phyloP scores from a whole-genome alignment of 2,888 invertebrate species.

The Pseudanteris insignis region DNA sequence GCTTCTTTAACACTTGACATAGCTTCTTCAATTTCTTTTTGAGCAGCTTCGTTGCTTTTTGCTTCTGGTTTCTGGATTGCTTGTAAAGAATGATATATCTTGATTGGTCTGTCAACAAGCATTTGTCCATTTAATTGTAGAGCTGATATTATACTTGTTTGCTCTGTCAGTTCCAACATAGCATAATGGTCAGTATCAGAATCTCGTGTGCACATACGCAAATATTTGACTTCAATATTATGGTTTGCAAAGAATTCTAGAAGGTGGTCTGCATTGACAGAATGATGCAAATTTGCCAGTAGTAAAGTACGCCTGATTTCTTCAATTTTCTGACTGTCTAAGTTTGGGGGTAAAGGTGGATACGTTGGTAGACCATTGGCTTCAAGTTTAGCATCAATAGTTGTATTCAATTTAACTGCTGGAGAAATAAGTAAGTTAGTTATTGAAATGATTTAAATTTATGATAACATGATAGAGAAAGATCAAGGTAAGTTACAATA shows the following conservation, averaged over 20 bases:
- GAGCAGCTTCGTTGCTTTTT: conserved; percentile 94
- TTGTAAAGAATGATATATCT: conserved; percentile 90
- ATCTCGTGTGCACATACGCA: conserved; percentile 88
- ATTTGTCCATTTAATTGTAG: conserved; percentile 84
- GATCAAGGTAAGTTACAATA: neutral
- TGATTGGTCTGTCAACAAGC: conserved; percentile 76
- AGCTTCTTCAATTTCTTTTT: conserved; percentile 95
- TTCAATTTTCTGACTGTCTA: conserved; percentile 90
- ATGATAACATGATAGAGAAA: too few species aligned
- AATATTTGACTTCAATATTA: conserved; percentile 91
- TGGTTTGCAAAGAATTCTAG: conserved; percentile 86
- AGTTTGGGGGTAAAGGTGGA: conserved; percentile 87
- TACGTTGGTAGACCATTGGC: conserved; percentile 86
- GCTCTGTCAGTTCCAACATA: conserved; percentile 93
- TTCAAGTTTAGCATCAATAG: conserved; percentile 88
- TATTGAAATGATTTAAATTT: conserved; percentile 1
- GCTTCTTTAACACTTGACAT: conserved; percentile 97
- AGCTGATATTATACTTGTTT: conserved; percentile 86
- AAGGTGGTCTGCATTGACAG: conserved; percentile 81
- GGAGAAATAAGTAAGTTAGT: too few species aligned
- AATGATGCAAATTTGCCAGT: conserved; percentile 78
- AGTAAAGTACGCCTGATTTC: conserved; percentile 94
- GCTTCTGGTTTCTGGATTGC: conserved; percentile 92
- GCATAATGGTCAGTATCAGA: conserved; percentile 81
- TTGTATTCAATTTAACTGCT: conserved; percentile 57